phyloP scores from a whole-genome alignment of 2,888 invertebrate genomes.

The Eupithecia vulgata region DNA sequence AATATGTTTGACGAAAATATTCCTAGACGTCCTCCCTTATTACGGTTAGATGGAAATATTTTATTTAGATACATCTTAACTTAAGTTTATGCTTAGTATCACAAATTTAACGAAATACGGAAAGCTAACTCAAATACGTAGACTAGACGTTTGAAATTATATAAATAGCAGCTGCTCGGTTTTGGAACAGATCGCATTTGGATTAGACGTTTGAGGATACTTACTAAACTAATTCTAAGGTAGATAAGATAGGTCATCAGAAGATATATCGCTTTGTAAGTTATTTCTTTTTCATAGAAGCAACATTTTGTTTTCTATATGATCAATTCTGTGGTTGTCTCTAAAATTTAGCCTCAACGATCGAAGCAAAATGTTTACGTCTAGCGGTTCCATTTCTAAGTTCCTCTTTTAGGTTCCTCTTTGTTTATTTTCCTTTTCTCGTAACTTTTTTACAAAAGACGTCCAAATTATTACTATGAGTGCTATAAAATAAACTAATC shows the following conservation, averaged over 20 bases:
- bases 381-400: background rate
- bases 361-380: background rate
- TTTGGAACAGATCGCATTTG: background rate
- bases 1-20: background rate
- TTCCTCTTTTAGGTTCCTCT: background rate
- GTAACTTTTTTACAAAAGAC: background rate
- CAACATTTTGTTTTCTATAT: background rate
- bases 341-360: background rate
- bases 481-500: background rate
- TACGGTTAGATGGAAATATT: background rate
- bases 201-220: background rate
- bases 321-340: background rate
- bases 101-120: conserved; percentile 8
- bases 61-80: conserved; percentile 13
- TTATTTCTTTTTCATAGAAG: background rate
- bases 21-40: background rate
- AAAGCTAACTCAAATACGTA: background rate
- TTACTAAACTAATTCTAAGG: background rate
- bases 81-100: conserved; percentile 9
- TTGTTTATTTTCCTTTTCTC: no score
- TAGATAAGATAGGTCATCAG: background rate
- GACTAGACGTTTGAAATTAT: background rate
- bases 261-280: no score
- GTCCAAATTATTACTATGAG: background rate
- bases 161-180: background rate